Conservation (phyloP, 2,888 invertebrate genomes). For the Pecten maximus region DNA sequence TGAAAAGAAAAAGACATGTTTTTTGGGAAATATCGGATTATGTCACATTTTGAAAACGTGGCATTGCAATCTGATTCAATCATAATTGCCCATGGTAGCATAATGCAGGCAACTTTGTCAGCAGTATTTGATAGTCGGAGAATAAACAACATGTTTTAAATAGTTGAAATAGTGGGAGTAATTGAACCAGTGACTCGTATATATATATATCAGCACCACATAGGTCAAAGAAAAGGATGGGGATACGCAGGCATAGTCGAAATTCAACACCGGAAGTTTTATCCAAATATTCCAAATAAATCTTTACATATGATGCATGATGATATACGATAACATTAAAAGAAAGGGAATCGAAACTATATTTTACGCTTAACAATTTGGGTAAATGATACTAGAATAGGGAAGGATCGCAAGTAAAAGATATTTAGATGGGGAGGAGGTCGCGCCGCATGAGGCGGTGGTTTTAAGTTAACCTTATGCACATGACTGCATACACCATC, state of each 20-base stretch:
- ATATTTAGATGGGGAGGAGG: background rate
- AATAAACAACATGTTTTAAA: background rate
- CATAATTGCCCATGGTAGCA: background rate
- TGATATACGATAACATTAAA: background rate
- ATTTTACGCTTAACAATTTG: background rate
- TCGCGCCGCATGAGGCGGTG: background rate
- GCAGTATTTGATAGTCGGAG: background rate
- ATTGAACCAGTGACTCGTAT: background rate
- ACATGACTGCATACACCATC: background rate
- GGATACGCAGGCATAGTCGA: background rate
- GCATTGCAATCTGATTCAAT: constrained; percentile 17
- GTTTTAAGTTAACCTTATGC: background rate
- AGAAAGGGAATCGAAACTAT: background rate
- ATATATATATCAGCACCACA: background rate
- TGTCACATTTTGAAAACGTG: constrained; percentile 31
- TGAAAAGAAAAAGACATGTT: background rate
- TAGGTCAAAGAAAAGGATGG: background rate
- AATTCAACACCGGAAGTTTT: background rate
- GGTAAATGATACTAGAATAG: background rate
- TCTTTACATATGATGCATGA: background rate
- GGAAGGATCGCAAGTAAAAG: background rate
- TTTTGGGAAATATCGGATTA: constrained; percentile 12
- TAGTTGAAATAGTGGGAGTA: constrained; percentile 16
- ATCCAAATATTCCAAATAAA: background rate
- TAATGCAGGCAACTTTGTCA: background rate